Evolutionary conservation across 1,140 invertebrate genomes (phyloP), one percentile per base, ranked within the genome.

Genomic region (Pogonus chalceus): DNA sequence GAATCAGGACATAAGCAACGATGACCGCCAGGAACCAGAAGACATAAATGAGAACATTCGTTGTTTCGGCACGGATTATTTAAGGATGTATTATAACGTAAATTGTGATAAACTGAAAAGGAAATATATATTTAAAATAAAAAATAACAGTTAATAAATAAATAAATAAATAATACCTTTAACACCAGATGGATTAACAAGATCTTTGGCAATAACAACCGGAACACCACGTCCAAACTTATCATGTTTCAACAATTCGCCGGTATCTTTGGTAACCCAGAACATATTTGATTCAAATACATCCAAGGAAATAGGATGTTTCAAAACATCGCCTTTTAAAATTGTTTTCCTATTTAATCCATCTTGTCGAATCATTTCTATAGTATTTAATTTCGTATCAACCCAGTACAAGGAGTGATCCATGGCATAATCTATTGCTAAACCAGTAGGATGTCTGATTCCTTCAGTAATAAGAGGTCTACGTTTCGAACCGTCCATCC

Each of bases 191-290:
- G 92, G 87, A 67, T 84, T 84, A 35, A 85, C 79, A 37, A 96
- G 77, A 62, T 92, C 83, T 60, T 80, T 84, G 35, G 87, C 80
- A 2, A 97, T 72, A 0, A 81, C 76, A 1, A 88, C 84, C 21
- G 88, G 85, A n/a, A 96, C 89, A 10, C 93, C 93, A 58, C 92
- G 73, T 2, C 94, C 95, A 72, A 98, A 97, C 75, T 98, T 98
- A 65, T 98, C 92, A 65, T 95, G 90, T 39, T 79, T 79, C 2
- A 90, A 73, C 0, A 98, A 74, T 65, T 92, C 89, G 0, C 91
- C 91, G 0, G 82, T 83, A 58, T 90, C 84, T 51, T 83, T 77
- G 0, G 90, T 91, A 2, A 90, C 77, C 89, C 92, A 98, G 68
- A 87, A 98, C 46, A 98, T 60, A 39, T 81, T 81, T 18, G 85